A percentile compares a stretch with the other conserved stretches of the same genome.
These are phyloP conservation scores for Pseudorasbora parva DNA, from an alignment of 2,113 vertebrate genomes.

Conservation along the genomic window DNA sequence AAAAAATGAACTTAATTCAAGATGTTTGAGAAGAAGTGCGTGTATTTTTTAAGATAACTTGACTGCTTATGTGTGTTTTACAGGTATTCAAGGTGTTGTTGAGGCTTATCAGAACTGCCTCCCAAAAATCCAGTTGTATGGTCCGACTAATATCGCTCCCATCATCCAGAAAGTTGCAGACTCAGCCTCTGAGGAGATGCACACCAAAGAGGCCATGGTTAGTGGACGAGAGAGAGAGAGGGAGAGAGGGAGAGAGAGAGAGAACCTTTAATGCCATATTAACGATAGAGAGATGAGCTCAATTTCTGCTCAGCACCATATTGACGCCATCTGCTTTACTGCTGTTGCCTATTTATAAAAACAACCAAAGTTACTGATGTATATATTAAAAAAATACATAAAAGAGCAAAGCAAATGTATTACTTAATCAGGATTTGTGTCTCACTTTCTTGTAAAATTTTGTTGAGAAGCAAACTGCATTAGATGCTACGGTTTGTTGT, in stretches of 20 bases:
- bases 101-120: conserved; percentile 98
- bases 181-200: conserved; percentile 94
- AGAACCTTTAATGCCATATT: conserved; percentile 1
- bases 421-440: not conserved
- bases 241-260: not conserved
- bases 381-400: not conserved
- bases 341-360: not conserved
- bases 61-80: conserved; percentile 14
- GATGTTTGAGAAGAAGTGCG: not conserved
- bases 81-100: conserved; percentile 97
- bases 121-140: conserved; percentile 95
- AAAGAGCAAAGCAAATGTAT: not conserved
- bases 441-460: not conserved
- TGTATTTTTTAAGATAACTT: not conserved
- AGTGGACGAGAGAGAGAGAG: conserved; percentile 58
- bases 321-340: conserved; percentile 15
- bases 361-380: not conserved
- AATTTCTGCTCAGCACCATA: not conserved
- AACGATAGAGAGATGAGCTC: not conserved
- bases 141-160: conserved; percentile 98
- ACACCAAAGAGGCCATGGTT: conserved; percentile 97
- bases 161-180: conserved; percentile 99
- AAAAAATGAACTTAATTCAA: not conserved
- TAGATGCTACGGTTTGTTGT: not conserved
- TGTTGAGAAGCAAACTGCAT: not conserved